phyloP scores from a whole-genome alignment of 2,888 invertebrate genomes.

The Lepidocyrtinus sp. region DNA sequence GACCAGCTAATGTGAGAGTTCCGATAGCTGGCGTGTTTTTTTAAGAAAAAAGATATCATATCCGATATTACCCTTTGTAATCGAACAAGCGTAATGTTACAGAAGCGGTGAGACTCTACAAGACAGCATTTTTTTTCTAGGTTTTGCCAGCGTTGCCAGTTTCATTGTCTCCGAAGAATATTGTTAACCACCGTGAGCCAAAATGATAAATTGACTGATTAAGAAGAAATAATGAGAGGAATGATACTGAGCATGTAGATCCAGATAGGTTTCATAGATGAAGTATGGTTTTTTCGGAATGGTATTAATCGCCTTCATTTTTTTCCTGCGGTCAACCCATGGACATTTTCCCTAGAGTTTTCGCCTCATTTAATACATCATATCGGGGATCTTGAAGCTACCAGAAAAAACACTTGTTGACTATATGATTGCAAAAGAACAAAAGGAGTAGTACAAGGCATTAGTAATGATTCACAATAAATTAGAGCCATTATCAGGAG shows the following conservation, averaged over 20 bases:
- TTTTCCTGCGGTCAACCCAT: background rate
- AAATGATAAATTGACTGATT: background rate
- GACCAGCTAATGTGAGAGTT: conserved; percentile 51
- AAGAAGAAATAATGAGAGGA: background rate
- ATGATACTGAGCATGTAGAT: background rate
- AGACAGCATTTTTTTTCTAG: too few relatives aligned
- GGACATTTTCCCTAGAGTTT: too few relatives aligned
- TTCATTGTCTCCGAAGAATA: background rate
- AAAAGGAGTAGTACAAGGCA: background rate
- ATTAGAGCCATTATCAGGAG: conserved; percentile 43
- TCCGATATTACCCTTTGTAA: background rate
- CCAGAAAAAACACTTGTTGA: background rate
- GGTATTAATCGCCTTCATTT: too few relatives aligned
- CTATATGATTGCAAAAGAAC: background rate
- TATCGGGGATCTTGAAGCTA: background rate
- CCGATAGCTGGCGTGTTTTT: conserved; percentile 35
- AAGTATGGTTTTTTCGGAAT: background rate
- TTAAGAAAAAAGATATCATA: background rate
- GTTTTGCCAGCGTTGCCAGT: background rate
- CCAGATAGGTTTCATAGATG: background rate
- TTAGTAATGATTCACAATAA: conserved; percentile 21
- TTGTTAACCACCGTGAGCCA: background rate
- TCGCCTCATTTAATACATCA: background rate
- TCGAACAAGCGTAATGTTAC: background rate
- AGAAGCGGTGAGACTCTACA: background rate